Evolutionary conservation across 2,888 invertebrate species (phyloP), one percentile per base, ranked within the genome.

Genomic region (Zaprionus obscuricornis): DNA sequence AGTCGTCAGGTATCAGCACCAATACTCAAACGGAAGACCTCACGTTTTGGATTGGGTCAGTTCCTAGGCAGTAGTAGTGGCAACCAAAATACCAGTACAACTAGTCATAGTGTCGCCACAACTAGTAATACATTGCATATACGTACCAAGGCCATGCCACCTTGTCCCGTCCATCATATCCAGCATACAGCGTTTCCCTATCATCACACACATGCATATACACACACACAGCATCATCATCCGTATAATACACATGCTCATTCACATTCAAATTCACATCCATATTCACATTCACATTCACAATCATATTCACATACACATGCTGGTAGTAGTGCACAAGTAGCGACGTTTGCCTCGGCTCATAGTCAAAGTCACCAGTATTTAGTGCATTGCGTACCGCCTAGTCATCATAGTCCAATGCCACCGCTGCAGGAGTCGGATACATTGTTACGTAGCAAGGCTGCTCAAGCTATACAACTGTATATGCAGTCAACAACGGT

Each of bases 1-100:
- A 95, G 93, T 85, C 94, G 98, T 5, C 98, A 98, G 91, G 96
- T 96, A 90, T 98, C 98, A 13, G 98, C 98, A 36, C 98, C 98
- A n/a, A 94, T 97, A 87, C 93, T 98, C 83, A 97, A 97, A 91
- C 93, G 97, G 91, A 97, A 97, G 92, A 96, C 95, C 75, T 97
- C 97, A 66, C 94, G 96, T 83, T 96, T 98, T 91, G 96, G 97
- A 81, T 92, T 97, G 91, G 96, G 96, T 91, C 95, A 96, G 93
- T 94, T 95, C 91, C 91, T 94, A 92, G 87, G 87, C 81, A 93
- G 88, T 87, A 81, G 86, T 87, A 88, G 88, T 87, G 87, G 86
- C 85, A 89, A 85, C 75, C 87, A 87, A 79, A 88, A 81, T 79
- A 78, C 79, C 66, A 86, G 76, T 79, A 74, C 87, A 78, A 77